Conservation (phyloP, 2,797 vertebrate genomes). For the Sciurus carolinensis region DNA sequence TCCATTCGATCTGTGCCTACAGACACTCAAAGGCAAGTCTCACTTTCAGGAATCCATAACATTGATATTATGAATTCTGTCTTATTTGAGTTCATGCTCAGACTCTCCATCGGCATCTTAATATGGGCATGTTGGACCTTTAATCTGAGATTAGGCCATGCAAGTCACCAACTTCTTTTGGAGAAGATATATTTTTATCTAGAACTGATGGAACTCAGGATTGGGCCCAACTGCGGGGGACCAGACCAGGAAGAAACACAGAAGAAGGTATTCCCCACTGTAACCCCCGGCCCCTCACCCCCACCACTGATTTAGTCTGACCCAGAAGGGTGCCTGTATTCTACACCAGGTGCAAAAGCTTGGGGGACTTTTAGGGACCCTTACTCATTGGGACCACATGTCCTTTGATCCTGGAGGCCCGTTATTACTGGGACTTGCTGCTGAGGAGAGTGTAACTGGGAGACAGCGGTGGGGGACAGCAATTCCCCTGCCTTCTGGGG, state of each 20-base stretch:
- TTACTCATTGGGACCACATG: not conserved
- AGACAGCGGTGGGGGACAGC: fast-evolving
- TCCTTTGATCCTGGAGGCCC: not conserved
- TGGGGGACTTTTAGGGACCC: not conserved
- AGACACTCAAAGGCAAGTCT: not conserved
- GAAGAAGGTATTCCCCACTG: not conserved
- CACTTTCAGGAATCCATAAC: not conserved
- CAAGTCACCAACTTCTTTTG: not conserved
- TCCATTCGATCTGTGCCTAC: not conserved
- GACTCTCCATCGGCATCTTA: not conserved
- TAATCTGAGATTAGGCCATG: not conserved
- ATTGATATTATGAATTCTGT: not conserved
- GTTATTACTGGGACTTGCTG: not conserved
- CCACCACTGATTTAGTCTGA: not conserved
- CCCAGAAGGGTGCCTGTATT: not conserved
- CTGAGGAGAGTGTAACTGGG: not conserved
- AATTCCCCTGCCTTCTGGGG: fast-evolving
- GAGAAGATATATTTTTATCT: not conserved
- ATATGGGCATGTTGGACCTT: not conserved
- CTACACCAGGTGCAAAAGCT: not conserved
- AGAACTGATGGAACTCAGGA: not conserved
- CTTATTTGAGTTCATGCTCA: not conserved
- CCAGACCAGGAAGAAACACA: not conserved
- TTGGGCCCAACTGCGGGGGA: not conserved
- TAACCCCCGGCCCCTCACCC: fast-evolving